Percentiles rank a stretch among this genome's conserved stretches.
phyloP scores from a whole-genome alignment of 2,113 vertebrate genomes.

The Leuciscus idus region DNA sequence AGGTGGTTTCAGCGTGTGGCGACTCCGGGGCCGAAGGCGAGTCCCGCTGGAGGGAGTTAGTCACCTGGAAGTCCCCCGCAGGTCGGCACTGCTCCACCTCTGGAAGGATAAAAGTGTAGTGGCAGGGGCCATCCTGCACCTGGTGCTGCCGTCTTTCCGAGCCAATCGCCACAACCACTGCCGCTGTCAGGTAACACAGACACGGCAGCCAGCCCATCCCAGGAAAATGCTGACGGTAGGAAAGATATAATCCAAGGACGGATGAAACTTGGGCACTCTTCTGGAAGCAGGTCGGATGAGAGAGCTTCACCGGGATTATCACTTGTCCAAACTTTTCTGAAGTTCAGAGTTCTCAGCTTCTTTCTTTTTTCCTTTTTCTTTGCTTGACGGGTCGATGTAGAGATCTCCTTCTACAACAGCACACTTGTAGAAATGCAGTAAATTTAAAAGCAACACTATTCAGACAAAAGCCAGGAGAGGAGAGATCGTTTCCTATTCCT shows the following conservation, averaged over 20 bases:
- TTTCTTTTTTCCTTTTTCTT: conserved; percentile 50
- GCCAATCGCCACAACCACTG: conserved; percentile 50
- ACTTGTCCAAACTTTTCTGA: conserved; percentile 38
- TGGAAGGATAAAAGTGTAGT: conserved; percentile 83
- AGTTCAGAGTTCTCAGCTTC: conserved; percentile 52
- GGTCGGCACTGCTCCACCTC: conserved; percentile 76
- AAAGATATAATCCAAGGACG: not conserved
- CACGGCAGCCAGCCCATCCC: conserved; percentile 70
- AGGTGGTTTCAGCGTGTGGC: conserved; percentile 63
- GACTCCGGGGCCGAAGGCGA: conserved; percentile 64
- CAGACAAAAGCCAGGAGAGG: conserved; percentile 55
- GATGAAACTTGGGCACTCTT: conserved; percentile 46
- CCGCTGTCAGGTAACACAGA: conserved; percentile 69
- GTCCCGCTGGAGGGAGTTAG: conserved; percentile 80
- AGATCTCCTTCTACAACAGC: conserved; percentile 43
- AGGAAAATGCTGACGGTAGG: conserved; percentile 23
- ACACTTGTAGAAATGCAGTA: conserved; percentile 19
- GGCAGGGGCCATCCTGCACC: conserved; percentile 80
- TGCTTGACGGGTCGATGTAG: conserved; percentile 40
- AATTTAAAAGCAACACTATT: conserved; percentile 50
- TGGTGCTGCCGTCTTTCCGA: conserved; percentile 74
- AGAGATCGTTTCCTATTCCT: conserved; percentile 65
- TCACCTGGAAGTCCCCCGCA: conserved; percentile 70
- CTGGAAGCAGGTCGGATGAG: conserved; percentile 40
- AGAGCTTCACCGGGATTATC: conserved; percentile 18